These are phyloP conservation scores for Eupithecia dodoneata DNA, from an alignment of 2,888 invertebrate species.

Conservation along the genomic window DNA sequence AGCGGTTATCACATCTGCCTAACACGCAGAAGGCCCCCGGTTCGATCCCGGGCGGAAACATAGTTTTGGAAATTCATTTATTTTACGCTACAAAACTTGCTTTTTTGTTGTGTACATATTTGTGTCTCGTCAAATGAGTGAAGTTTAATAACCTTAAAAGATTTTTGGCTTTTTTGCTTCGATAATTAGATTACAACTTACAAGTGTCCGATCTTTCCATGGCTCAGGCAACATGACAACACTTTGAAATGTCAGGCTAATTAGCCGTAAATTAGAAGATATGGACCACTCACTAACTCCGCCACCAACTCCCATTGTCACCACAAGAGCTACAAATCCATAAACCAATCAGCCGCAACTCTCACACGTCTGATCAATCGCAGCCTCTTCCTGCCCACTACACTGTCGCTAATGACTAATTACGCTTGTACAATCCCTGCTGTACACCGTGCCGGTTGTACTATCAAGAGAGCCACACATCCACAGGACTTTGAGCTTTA, in stretches of 20 bases:
- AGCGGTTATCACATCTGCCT: conserved; percentile 96
- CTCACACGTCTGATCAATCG: conserved; percentile 71
- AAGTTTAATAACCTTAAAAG: no score
- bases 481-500: conserved; percentile 56
- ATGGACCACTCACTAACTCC: background rate
- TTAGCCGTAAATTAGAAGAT: background rate
- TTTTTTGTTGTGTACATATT: background rate
- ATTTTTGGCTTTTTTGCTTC: no score
- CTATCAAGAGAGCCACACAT: conserved; percentile 38
- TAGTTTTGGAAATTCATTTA: conserved; percentile 22
- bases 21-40: conserved; percentile 96
- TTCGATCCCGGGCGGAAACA: conserved; percentile 94
- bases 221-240: background rate
- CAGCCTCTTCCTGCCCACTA: conserved; percentile 73
- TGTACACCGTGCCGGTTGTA: conserved; percentile 64
- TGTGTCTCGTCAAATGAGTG: no score
- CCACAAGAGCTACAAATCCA: conserved; percentile 40
- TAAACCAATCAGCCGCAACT: conserved; percentile 63
- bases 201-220: background rate
- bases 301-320: conserved; percentile 15
- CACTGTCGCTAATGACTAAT: conserved; percentile 80
- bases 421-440: conserved; percentile 75
- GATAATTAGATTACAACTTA: background rate
- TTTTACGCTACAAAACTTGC: background rate
- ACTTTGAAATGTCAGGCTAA: background rate